Base-by-base conservation (phyloP, 2,888 invertebrate species). In the Platycnemis pennipes region DNA sequence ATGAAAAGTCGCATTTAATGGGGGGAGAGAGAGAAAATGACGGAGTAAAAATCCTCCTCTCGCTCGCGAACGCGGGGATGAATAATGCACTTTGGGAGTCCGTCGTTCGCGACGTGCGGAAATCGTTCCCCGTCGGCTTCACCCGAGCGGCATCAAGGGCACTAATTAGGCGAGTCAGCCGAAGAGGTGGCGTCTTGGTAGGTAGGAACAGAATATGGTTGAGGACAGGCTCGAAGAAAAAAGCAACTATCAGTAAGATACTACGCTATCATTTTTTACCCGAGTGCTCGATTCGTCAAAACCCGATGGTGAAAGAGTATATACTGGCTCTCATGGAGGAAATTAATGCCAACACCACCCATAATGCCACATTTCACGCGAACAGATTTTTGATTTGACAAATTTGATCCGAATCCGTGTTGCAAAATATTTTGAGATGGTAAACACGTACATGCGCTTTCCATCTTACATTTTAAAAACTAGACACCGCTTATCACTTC, bases 41-140 rank as follows among this genome's bases (percentile, higher is more conserved):
- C 77, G 77, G 16, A 7, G 77, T 13, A 91, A 91, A 91, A 63
- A 91, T 63, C 26, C 91, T 22, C 37, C 8, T 26, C 37, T 31
- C 37, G n/a, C 69, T 3, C 42, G 42, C 42, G 26, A 89, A 56
- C 42, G 91, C 8, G 56, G 16, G 19, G 16, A 91, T 91, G 91
- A 91, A 91, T 91, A 91, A 91, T 91, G 91, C 91, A 91, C 53
- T 91, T 91, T 91, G 44, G 19, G 53, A 44, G 26, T 13, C 11
- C 63, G 63, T 37, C 45, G 26, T 5, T 22, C 22, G 13, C 44
- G 77, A 77, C 77, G 77, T 2, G 16, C 77, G 4, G 37, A 77
- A 77, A 77, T 13, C 77, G 1, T 26, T 77, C 37, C 77, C 77
- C 77, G 11, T 37, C 13, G 31, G 31, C 1, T 26, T 11, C 31